Conservation (phyloP, 2,888 invertebrate genomes). For the Synanthedon formicaeformis region DNA sequence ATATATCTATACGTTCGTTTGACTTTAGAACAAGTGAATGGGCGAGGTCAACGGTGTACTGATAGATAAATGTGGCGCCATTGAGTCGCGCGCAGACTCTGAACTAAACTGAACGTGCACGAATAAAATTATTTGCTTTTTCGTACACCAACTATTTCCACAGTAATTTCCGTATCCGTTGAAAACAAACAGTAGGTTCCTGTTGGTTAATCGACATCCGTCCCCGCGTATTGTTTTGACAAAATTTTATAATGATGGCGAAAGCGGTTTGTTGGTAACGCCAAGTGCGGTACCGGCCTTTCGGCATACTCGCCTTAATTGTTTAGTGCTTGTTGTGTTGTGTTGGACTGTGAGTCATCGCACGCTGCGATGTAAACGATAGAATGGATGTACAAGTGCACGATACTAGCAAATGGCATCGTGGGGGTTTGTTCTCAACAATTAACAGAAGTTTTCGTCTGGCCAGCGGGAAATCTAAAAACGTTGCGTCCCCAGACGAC, state of each 20-base stretch:
- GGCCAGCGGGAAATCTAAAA: conserved; percentile 39
- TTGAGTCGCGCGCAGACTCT: conserved; percentile 39
- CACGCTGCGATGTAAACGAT: conserved; percentile 49
- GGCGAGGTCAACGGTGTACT: conserved; percentile 35
- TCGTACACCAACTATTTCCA: conserved; percentile 2
- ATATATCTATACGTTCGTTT: background rate
- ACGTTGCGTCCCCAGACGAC: conserved; percentile 32
- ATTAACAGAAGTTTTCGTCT: conserved; percentile 62
- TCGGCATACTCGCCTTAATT: conserved; percentile 36
- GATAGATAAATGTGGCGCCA: conserved; percentile 16
- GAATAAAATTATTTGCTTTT: conserved; percentile 28
- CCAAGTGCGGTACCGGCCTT: conserved; percentile 26
- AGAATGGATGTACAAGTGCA: conserved; percentile 56
- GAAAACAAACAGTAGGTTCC: conserved; percentile 8
- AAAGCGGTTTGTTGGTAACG: conserved; percentile 5
- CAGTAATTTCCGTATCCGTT: background rate
- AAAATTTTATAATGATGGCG: conserved; percentile 9
- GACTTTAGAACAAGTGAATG: conserved; percentile 27
- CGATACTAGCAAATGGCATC: conserved; percentile 56
- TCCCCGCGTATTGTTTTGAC: conserved; percentile 15
- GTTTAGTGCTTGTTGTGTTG: conserved; percentile 10
- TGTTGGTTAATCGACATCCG: conserved; percentile 15
- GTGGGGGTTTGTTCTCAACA: conserved; percentile 58
- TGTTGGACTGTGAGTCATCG: conserved; percentile 46
- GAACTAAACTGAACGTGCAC: conserved; percentile 21